phyloP scores from a whole-genome alignment of 2,888 invertebrate species.

The Rhingia campestris region DNA sequence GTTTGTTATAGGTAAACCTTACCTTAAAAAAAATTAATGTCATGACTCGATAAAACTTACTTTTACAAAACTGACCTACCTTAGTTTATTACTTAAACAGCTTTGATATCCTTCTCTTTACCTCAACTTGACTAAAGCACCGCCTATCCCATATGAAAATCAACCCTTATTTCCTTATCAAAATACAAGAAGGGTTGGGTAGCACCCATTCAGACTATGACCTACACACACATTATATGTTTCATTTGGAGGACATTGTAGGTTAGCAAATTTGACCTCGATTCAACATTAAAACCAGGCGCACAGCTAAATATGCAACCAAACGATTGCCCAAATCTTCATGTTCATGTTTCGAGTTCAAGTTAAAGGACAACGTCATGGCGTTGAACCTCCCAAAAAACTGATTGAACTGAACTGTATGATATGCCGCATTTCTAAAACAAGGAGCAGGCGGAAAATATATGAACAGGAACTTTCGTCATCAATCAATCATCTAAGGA shows the following conservation, averaged over 20 bases:
- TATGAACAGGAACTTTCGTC: neutral
- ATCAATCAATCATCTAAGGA: slow-evolving; percentile 53
- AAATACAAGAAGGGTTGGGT: too few relatives aligned
- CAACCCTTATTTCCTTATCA: too few relatives aligned
- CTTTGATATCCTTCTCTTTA: too few relatives aligned
- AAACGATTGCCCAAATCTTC: neutral
- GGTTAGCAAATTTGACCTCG: slow-evolving; percentile 69
- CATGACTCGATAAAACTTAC: too few relatives aligned
- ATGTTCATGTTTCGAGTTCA: slow-evolving; percentile 17
- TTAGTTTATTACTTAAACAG: too few relatives aligned
- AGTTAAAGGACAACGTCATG: slow-evolving; percentile 50
- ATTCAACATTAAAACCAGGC: slow-evolving; percentile 61
- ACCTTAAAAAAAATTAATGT: too few relatives aligned
- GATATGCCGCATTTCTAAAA: slow-evolving; percentile 36
- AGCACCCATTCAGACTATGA: neutral
- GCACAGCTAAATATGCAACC: slow-evolving; percentile 26
- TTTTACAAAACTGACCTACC: too few relatives aligned
- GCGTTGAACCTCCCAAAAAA: neutral
- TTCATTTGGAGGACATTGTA: slow-evolving; percentile 26
- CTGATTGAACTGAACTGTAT: neutral
- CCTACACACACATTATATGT: neutral
- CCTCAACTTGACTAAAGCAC: too few relatives aligned
- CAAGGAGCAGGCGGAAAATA: slow-evolving; percentile 16
- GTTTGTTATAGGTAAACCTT: too few relatives aligned
- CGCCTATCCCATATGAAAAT: too few relatives aligned